A percentile compares a stretch with the other conserved stretches of the same genome.
Conservation (phyloP, 1,140 invertebrate genomes). For the Acyrthosiphon pisum region DNA sequence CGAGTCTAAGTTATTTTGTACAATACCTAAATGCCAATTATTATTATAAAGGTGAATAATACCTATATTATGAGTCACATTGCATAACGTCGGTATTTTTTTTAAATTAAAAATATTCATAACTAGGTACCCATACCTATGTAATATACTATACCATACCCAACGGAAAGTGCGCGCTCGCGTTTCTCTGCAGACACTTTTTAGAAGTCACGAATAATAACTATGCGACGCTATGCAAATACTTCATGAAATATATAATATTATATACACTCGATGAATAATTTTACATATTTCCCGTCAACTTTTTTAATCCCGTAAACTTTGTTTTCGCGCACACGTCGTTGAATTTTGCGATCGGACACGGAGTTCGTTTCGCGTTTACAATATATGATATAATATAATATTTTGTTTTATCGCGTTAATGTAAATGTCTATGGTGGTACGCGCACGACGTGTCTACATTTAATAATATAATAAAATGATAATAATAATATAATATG, state of each 20-base stretch:
- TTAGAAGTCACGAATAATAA: not conserved
- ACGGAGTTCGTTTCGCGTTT: not conserved
- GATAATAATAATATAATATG: not conserved
- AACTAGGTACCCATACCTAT: too few species aligned
- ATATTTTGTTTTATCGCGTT: conserved; percentile 1
- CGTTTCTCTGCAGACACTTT: not conserved
- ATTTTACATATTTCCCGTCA: conserved; percentile 4
- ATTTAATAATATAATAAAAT: not conserved
- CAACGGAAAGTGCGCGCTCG: too few species aligned
- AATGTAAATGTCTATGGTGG: not conserved
- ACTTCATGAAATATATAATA: not conserved
- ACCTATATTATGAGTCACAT: too few species aligned
- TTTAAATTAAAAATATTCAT: too few species aligned
- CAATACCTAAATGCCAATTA: too few species aligned
- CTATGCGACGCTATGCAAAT: not conserved
- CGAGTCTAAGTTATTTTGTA: too few species aligned
- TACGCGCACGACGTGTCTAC: not conserved
- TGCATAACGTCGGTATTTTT: too few species aligned
- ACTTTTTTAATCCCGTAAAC: not conserved
- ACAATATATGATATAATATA: too few species aligned
- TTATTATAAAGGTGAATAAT: too few species aligned
- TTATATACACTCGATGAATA: not conserved
- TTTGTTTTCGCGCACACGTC: not conserved
- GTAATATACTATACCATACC: too few species aligned
- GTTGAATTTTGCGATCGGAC: not conserved